phyloP scores from a whole-genome alignment of 2,888 invertebrate species.

The Morpho helenor region DNA sequence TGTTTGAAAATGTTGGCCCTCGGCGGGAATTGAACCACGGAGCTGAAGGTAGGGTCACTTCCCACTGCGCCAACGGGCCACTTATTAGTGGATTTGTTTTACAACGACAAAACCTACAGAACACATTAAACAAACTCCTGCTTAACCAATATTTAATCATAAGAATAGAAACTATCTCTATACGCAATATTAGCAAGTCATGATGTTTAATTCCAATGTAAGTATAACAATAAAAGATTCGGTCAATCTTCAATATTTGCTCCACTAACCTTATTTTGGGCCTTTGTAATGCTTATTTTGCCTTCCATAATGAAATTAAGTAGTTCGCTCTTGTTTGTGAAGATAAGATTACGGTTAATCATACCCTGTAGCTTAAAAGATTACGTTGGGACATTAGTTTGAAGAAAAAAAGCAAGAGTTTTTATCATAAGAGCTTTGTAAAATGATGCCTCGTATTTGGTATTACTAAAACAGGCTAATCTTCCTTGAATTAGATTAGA shows the following conservation, averaged over 20 bases:
- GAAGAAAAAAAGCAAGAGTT: neutral
- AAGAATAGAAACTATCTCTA: slow-evolving; percentile 16
- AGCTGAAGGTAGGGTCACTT: no score
- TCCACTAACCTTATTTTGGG: slow-evolving; percentile 52
- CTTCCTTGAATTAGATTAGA: no score
- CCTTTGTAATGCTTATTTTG: slow-evolving; percentile 44
- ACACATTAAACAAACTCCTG: slow-evolving; percentile 3
- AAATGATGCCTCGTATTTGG: neutral
- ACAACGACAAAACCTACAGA: no score
- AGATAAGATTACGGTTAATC: slow-evolving; percentile 20
- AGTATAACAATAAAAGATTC: slow-evolving; percentile 27
- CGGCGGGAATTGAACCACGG: no score
- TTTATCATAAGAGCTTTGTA: neutral
- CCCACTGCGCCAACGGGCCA: no score
- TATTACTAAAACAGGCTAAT: neutral
- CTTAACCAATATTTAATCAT: slow-evolving; percentile 11
- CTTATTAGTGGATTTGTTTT: no score
- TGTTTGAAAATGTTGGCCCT: no score
- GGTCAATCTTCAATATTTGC: slow-evolving; percentile 40
- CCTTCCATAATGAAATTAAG: slow-evolving; percentile 35
- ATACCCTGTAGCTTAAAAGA: slow-evolving; percentile 13
- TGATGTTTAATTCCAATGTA: slow-evolving; percentile 39
- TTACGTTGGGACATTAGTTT: slow-evolving; percentile 6
- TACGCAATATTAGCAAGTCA: slow-evolving; percentile 43
- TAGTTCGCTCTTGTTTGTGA: slow-evolving; percentile 13